phyloP scores from a whole-genome alignment of 30 jellyfish, hydroid and myxozoan species.

The Aurelia sp. region DNA sequence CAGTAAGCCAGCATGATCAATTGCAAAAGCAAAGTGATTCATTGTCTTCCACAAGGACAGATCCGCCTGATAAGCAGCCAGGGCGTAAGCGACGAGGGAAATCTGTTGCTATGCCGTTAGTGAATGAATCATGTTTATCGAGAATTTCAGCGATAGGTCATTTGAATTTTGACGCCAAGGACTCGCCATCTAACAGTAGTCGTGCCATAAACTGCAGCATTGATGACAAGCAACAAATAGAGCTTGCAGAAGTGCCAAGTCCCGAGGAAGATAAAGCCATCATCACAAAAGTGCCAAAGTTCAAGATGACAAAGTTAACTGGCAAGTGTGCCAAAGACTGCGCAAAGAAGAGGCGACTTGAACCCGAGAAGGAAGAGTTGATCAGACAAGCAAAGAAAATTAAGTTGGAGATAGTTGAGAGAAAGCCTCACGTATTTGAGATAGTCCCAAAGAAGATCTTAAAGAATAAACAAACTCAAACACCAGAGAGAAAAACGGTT shows the following conservation, averaged over 20 bases:
- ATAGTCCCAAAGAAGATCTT: constrained; percentile 40
- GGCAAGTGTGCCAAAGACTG: not conserved
- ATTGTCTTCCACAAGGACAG: not conserved
- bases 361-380: constrained; percentile 11
- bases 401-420: constrained; percentile 33
- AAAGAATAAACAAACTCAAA: constrained; percentile 67
- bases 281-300: not conserved
- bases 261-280: not conserved
- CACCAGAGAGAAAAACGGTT: constrained; percentile 51
- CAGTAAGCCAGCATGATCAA: not conserved
- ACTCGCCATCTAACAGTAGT: not conserved
- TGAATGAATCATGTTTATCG: not conserved
- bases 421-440: constrained; percentile 42
- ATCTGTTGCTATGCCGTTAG: not conserved
- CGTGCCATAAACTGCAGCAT: not conserved
- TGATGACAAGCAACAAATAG: not conserved
- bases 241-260: not conserved
- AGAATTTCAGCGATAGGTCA: not conserved
- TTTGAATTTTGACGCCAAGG: not conserved
- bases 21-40: not conserved
- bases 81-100: not conserved
- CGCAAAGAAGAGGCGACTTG: constrained; percentile 30
- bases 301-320: not conserved
- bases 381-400: constrained; percentile 47
- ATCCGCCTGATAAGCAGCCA: not conserved